phyloP scores from a whole-genome alignment of 2,888 invertebrate species.

The Noctua comes region DNA sequence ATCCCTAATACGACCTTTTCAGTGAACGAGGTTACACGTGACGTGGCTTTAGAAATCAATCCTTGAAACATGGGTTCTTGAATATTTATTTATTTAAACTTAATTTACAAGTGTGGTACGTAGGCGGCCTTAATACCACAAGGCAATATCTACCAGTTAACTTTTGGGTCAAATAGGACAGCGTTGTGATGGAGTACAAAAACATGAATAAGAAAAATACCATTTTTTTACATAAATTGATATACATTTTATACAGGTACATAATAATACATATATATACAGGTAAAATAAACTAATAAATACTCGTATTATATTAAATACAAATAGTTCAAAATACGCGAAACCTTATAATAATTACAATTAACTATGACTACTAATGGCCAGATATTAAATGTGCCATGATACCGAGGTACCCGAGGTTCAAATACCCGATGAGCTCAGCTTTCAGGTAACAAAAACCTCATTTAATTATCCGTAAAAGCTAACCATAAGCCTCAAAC shows the following conservation, averaged over 20 bases:
- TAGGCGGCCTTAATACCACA: too few relatives aligned
- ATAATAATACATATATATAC: neutral
- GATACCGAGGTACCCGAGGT: neutral
- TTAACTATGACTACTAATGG: too few relatives aligned
- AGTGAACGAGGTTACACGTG: slow-evolving; percentile 1
- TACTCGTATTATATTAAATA: neutral
- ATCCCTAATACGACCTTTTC: neutral
- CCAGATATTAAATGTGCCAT: neutral
- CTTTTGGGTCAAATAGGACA: too few relatives aligned
- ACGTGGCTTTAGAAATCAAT: neutral
- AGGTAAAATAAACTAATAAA: neutral
- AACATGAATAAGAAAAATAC: neutral
- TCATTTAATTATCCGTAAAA: slow-evolving; percentile 36
- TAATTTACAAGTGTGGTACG: too few relatives aligned
- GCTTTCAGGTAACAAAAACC: slow-evolving; percentile 10
- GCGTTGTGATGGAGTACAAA: neutral
- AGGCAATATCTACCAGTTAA: too few relatives aligned
- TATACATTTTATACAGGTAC: neutral
- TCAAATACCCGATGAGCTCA: neutral
- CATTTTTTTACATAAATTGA: neutral
- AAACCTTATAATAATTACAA: neutral
- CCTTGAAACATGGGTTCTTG: neutral
- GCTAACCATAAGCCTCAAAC: slow-evolving; percentile 16
- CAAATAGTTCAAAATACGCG: neutral
- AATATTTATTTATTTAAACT: neutral